phyloP scores from a whole-genome alignment of 1,140 invertebrate genomes.

The Bombus pascuorum region DNA sequence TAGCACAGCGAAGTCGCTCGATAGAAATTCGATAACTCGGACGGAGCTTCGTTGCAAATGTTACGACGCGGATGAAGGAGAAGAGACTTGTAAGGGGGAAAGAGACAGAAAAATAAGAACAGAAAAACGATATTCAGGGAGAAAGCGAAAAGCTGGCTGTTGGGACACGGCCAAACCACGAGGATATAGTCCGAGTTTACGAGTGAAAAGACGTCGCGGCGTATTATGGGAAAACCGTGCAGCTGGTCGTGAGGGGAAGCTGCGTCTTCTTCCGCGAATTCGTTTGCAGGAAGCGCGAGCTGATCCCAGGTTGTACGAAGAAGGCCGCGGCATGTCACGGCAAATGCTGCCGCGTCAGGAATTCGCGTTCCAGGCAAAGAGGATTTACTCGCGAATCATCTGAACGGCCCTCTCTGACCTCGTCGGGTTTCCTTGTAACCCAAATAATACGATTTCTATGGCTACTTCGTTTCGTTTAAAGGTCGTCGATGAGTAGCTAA shows the following conservation, averaged over 20 bases:
- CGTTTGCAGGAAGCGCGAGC: not conserved
- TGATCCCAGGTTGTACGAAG: not conserved
- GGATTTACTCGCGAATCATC: constrained; percentile 43
- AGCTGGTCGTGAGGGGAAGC: not conserved
- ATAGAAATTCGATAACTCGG: constrained; percentile 3
- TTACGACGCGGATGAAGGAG: not conserved
- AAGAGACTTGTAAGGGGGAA: not conserved
- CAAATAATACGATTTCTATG: constrained; percentile 46
- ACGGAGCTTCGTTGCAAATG: constrained; percentile 3
- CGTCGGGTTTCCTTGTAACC: constrained; percentile 44
- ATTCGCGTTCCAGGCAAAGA: constrained; percentile 35
- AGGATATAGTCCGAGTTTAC: constrained; percentile 39
- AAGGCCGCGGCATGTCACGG: not conserved
- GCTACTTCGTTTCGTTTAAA: not conserved
- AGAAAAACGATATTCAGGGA: too few relatives aligned
- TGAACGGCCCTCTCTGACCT: not conserved
- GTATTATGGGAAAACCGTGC: constrained; percentile 15
- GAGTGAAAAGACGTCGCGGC: constrained; percentile 9
- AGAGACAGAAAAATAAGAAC: not conserved
- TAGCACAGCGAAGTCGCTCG: not conserved
- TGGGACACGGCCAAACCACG: constrained; percentile 34
- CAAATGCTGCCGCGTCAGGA: constrained; percentile 43
- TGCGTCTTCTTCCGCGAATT: not conserved
- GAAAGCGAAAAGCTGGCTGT: constrained; percentile 23
- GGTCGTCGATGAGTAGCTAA: not conserved